Conservation (phyloP, 2,113 vertebrate genomes). For the Gymnorhina tibicen region DNA sequence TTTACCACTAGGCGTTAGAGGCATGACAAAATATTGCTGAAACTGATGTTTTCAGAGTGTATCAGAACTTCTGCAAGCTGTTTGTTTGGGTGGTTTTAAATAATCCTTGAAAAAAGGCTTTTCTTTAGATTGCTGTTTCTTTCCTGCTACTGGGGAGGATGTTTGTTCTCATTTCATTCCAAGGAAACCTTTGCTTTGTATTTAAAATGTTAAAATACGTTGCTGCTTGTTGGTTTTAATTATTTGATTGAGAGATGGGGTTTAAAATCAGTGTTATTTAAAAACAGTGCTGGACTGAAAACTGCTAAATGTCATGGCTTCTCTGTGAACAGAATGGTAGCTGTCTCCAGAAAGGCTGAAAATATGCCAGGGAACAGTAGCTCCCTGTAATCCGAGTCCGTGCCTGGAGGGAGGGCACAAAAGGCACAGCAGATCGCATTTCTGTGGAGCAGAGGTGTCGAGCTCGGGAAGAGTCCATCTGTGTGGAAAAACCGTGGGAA, state of each 20-base stretch:
- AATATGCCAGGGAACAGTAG: background rate
- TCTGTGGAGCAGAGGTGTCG: background rate
- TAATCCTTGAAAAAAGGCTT: background rate
- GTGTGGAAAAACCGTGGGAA: background rate
- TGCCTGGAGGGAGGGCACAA: background rate
- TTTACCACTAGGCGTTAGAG: background rate
- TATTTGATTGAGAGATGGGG: background rate
- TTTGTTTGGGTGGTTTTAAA: background rate
- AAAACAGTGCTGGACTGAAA: background rate
- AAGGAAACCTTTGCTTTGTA: background rate
- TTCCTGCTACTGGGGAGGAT: background rate
- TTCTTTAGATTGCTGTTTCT: background rate
- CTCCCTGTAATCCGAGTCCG: background rate
- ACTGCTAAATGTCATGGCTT: background rate
- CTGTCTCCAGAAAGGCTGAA: background rate
- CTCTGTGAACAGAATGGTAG: background rate
- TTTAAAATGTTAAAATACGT: background rate
- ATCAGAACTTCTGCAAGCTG: background rate
- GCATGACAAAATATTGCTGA: background rate
- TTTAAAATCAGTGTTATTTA: background rate
- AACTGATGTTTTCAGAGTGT: background rate
- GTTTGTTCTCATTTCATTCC: background rate
- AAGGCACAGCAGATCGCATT: background rate
- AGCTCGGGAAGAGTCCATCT: background rate
- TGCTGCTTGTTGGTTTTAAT: background rate